These are phyloP conservation scores for Disparrhopalites patrizii DNA, from an alignment of 2,888 invertebrate genomes.

Conservation along the genomic window DNA sequence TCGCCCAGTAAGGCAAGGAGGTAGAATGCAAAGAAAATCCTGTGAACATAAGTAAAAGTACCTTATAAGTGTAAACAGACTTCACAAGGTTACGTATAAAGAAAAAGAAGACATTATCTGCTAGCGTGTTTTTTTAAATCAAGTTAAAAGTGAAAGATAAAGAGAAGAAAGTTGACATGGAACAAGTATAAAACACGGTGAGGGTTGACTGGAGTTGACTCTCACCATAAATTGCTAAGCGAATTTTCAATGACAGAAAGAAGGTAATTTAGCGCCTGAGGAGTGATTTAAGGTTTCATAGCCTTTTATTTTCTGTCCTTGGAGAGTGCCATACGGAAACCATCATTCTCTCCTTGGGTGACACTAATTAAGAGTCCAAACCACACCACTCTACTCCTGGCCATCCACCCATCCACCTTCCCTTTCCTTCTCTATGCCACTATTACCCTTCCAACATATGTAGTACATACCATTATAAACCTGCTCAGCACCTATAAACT, in stretches of 20 bases:
- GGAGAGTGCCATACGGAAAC: conserved; percentile 33
- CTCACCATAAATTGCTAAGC: conserved; percentile 33
- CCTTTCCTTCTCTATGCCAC: neutral
- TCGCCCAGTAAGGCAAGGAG: too few species aligned
- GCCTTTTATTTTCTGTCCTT: conserved; percentile 40
- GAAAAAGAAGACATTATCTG: neutral
- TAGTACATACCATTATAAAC: too few species aligned
- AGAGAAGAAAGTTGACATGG: conserved; percentile 5
- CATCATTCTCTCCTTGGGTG: conserved; percentile 38
- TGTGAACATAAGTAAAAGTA: too few species aligned
- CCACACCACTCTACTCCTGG: conserved; percentile 24
- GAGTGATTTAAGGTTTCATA: conserved; percentile 43
- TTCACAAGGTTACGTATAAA: neutral
- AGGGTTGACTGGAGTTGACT: conserved; percentile 25
- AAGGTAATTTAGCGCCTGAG: conserved; percentile 36
- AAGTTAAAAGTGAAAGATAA: neutral
- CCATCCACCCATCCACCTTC: conserved; percentile 4
- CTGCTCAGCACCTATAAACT: too few species aligned
- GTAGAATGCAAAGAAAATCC: too few species aligned
- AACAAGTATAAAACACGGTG: conserved; percentile 14
- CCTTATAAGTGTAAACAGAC: too few species aligned
- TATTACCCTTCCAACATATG: neutral
- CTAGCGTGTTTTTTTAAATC: too few species aligned
- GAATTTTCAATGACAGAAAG: conserved; percentile 34
- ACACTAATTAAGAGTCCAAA: conserved; percentile 39